Percentiles rank a stretch among this genome's conserved stretches.
phyloP scores from a whole-genome alignment of 1,140 invertebrate species.

The Drosophila pandora region DNA sequence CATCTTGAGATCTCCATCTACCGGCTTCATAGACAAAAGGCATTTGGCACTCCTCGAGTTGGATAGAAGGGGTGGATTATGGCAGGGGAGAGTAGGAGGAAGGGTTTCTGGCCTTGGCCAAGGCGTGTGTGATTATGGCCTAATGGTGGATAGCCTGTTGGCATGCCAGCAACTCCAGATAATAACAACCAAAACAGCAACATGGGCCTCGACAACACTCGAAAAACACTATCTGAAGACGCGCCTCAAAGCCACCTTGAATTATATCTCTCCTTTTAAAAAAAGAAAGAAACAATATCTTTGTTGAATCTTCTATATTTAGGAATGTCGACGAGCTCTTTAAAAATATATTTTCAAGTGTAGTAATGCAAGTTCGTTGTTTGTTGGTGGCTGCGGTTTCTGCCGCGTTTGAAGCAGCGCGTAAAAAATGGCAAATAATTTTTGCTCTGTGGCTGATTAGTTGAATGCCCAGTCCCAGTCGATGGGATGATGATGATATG shows the following conservation, averaged over 20 bases:
- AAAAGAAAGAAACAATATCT: background rate
- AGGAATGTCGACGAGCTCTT: background rate
- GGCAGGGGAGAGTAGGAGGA: background rate
- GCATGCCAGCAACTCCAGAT: slow-evolving; percentile 62
- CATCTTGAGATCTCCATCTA: slow-evolving; percentile 8
- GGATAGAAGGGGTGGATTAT: slow-evolving; percentile 3
- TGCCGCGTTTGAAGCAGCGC: slow-evolving; percentile 80
- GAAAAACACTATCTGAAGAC: slow-evolving; percentile 5
- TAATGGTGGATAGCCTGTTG: slow-evolving; percentile 78
- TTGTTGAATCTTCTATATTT: background rate
- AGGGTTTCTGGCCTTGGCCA: slow-evolving; percentile 57
- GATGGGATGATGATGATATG: slow-evolving; percentile 38
- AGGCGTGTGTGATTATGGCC: slow-evolving; percentile 81
- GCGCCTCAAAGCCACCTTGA: background rate
- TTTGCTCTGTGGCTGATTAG: slow-evolving; percentile 78
- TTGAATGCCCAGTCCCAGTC: slow-evolving; percentile 63
- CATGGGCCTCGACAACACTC: slow-evolving; percentile 12
- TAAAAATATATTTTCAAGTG: slow-evolving; percentile 11
- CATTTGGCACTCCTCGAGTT: slow-evolving; percentile 72
- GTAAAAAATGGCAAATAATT: slow-evolving; percentile 82
- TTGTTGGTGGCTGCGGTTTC: slow-evolving; percentile 53
- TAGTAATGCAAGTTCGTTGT: slow-evolving; percentile 23
- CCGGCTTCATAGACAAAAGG: slow-evolving; percentile 69
- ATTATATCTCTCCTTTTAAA: background rate
- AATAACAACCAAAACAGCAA: slow-evolving; percentile 50